phyloP scores from a whole-genome alignment of 2,888 invertebrate genomes.

The Embidobia sp. region DNA sequence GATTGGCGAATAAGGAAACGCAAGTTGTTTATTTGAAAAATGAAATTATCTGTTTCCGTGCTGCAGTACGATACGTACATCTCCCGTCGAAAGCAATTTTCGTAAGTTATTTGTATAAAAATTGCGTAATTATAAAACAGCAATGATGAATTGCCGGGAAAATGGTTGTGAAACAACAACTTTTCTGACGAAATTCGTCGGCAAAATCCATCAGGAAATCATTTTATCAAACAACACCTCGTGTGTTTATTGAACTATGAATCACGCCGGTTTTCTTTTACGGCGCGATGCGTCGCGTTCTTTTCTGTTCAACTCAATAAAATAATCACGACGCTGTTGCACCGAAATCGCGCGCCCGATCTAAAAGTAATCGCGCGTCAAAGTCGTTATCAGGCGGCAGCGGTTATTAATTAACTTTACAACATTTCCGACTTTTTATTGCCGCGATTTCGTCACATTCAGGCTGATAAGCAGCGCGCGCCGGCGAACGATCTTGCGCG shows the following conservation, averaged over 20 bases:
- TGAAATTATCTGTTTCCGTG: no score
- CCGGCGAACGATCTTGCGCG: conserved; percentile 17
- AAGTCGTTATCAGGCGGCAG: background rate
- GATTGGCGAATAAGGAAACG: no score
- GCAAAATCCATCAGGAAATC: conserved; percentile 25
- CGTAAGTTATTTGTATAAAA: no score
- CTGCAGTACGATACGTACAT: no score
- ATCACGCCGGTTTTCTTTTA: conserved; percentile 25
- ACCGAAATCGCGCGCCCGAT: conserved; percentile 20
- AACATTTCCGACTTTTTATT: conserved; percentile 35
- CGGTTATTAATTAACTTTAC: conserved; percentile 37
- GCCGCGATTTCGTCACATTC: conserved; percentile 25
- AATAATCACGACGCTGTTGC: conserved; percentile 28
- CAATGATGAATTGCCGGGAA: background rate
- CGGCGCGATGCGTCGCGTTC: conserved; percentile 10
- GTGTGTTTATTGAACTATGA: conserved; percentile 42
- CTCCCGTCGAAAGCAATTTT: no score
- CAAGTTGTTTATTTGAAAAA: no score
- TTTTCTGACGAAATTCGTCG: conserved; percentile 1
- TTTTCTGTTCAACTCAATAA: conserved; percentile 32
- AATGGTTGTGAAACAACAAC: background rate
- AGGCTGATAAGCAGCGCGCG: conserved; percentile 3
- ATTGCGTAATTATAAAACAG: background rate
- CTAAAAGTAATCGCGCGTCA: conserved; percentile 22
- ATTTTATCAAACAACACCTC: conserved; percentile 29